Evolutionary conservation across 2,888 invertebrate species (phyloP).

Genomic region (Habrosyne pyritoides): DNA sequence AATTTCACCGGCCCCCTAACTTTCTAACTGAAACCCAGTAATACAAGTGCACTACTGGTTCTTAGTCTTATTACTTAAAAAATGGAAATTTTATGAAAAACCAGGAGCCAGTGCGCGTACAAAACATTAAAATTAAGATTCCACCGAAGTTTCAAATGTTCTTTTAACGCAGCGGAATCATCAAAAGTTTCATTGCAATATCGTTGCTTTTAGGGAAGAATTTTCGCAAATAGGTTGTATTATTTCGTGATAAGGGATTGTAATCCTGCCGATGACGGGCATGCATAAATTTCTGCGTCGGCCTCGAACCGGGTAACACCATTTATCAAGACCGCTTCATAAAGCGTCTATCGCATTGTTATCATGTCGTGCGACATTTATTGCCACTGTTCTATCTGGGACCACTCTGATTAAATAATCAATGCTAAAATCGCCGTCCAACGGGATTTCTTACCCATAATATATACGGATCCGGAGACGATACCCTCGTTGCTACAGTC

Average conservation of each 20-base stretch:
- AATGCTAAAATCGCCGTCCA: constrained; percentile 37
- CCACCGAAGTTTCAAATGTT: not conserved
- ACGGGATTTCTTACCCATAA: constrained; percentile 45
- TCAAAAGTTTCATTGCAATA: no score
- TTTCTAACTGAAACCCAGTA: no score
- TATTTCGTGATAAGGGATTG: constrained; percentile 33
- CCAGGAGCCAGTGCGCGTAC: not conserved
- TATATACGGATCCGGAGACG: constrained; percentile 29
- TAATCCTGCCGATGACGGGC: constrained; percentile 64
- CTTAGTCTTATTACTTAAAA: no score
- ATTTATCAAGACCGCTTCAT: constrained; percentile 72
- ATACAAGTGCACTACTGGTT: no score
- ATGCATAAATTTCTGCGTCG: constrained; percentile 64
- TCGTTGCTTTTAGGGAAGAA: constrained; percentile 9
- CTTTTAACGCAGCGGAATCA: not conserved
- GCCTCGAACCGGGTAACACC: constrained; percentile 50
- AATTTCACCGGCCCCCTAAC: no score
- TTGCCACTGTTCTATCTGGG: constrained; percentile 56
- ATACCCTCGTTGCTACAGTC: constrained; percentile 33
- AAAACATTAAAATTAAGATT: not conserved
- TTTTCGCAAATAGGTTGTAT: constrained; percentile 21
- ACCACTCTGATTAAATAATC: constrained; percentile 61
- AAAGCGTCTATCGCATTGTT: constrained; percentile 75
- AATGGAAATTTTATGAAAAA: no score
- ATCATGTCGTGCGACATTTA: constrained; percentile 72